phyloP scores from a whole-genome alignment of 2,113 vertebrate genomes.

The Mesocricetus auratus region DNA sequence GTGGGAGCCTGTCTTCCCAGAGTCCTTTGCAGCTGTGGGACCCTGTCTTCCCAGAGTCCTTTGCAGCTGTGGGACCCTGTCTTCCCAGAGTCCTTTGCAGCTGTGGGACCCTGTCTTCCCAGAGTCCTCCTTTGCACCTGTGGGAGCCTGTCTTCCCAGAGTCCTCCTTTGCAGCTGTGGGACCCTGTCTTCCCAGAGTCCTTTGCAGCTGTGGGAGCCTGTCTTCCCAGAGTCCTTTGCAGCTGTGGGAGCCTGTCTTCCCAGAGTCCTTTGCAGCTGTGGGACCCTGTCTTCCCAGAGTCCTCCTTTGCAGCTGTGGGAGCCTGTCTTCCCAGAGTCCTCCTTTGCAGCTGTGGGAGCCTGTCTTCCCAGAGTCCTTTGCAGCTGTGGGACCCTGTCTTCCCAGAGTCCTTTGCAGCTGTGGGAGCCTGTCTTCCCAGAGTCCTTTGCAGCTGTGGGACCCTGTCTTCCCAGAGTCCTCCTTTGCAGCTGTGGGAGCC shows the following conservation, averaged over 20 bases:
- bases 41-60: constrained; percentile 1
- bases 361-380: constrained; percentile 1
- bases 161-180: too few species aligned
- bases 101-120: background rate
- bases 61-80: background rate
- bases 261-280: background rate
- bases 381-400: background rate
- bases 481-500: too few species aligned
- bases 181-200: constrained; percentile 6
- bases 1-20: constrained; percentile 22
- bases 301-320: too few species aligned
- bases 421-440: constrained; percentile 22
- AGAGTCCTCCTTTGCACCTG: too few species aligned
- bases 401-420: background rate
- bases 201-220: background rate
- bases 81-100: background rate
- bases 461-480: constrained; percentile 8
- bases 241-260: background rate
- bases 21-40: background rate
- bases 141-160: constrained; percentile 24
- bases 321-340: constrained; percentile 4
- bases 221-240: background rate
- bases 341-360: too few species aligned
- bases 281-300: constrained; percentile 18
- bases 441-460: background rate